phyloP scores from a whole-genome alignment of 2,888 invertebrate species.

The Lasioglossum zephyrum region DNA sequence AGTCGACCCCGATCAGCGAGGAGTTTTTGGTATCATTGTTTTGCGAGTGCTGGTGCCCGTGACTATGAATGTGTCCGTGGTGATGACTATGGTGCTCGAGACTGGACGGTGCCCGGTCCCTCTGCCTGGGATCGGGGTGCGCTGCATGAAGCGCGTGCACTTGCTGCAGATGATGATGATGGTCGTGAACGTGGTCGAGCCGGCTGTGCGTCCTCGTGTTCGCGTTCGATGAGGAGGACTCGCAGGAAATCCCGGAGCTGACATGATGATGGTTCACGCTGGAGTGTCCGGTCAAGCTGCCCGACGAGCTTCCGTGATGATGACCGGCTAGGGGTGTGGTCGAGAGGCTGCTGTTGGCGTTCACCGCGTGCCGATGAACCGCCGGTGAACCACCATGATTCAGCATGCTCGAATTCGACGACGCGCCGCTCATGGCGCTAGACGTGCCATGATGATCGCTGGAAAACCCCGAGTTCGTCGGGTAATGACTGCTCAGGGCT shows the following conservation, averaged over 20 bases:
- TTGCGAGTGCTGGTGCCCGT: slow-evolving; percentile 66
- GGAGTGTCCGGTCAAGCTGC: slow-evolving; percentile 72
- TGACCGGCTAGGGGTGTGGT: slow-evolving; percentile 73
- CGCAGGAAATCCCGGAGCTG: slow-evolving; percentile 78
- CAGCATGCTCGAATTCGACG: slow-evolving; percentile 77
- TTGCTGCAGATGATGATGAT: slow-evolving; percentile 74
- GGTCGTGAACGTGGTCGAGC: slow-evolving; percentile 78
- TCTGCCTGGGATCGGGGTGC: slow-evolving; percentile 69
- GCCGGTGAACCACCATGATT: slow-evolving; percentile 75
- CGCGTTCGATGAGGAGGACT: slow-evolving; percentile 78
- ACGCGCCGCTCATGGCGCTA: slow-evolving; percentile 73
- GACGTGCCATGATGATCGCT: slow-evolving; percentile 71
- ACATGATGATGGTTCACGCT: slow-evolving; percentile 76
- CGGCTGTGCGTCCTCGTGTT: slow-evolving; percentile 77
- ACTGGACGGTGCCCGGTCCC: slow-evolving; percentile 72
- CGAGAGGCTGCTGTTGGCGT: slow-evolving; percentile 70
- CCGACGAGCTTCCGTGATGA: slow-evolving; percentile 75
- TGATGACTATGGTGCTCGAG: slow-evolving; percentile 69
- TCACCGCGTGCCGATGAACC: slow-evolving; percentile 68
- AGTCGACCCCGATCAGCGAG: slow-evolving; percentile 75
- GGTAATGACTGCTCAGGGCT: slow-evolving; percentile 57
- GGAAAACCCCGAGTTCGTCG: slow-evolving; percentile 55
- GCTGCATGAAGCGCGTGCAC: slow-evolving; percentile 65
- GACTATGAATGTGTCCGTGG: slow-evolving; percentile 70
- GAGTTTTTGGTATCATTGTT: slow-evolving; percentile 75